These are phyloP conservation scores for Helleia helle DNA, from an alignment of 2,888 invertebrate genomes.

Conservation along the genomic window DNA sequence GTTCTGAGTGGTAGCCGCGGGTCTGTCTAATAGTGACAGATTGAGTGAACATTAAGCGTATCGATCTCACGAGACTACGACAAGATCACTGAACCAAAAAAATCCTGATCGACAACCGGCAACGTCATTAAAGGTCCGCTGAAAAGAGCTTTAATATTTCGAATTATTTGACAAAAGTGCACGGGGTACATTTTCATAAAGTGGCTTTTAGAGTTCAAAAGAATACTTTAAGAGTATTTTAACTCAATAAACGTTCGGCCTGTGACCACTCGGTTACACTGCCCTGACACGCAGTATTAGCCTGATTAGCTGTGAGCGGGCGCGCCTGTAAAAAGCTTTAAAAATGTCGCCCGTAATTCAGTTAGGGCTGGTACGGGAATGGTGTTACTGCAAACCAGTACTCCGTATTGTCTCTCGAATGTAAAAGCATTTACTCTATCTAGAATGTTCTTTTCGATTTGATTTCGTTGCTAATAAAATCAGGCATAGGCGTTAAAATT, in stretches of 20 bases:
- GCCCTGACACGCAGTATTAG: conserved; percentile 52
- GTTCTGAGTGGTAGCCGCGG: too few species aligned
- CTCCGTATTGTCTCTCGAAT: conserved; percentile 15
- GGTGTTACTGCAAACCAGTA: conserved; percentile 33
- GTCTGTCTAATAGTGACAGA: too few species aligned
- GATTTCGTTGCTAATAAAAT: too few species aligned
- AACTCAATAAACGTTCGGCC: conserved; percentile 26
- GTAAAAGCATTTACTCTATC: conserved; percentile 9
- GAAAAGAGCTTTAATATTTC: background rate
- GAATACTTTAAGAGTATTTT: conserved; percentile 15
- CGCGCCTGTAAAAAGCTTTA: conserved; percentile 60
- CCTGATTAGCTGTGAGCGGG: conserved; percentile 52
- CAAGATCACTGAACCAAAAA: too few species aligned
- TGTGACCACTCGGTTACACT: conserved; percentile 24
- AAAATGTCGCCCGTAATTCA: conserved; percentile 60
- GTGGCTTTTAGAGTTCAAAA: conserved; percentile 9
- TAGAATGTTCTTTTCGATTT: background rate
- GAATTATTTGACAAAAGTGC: background rate
- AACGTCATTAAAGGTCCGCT: too few species aligned
- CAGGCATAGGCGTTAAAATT: too few species aligned
- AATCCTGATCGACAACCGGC: too few species aligned
- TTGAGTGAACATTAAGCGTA: too few species aligned
- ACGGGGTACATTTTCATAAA: background rate
- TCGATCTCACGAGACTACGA: too few species aligned
- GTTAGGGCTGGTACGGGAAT: conserved; percentile 38